Base-by-base conservation (phyloP, 2,888 invertebrate genomes). In the Drepana falcataria region DNA sequence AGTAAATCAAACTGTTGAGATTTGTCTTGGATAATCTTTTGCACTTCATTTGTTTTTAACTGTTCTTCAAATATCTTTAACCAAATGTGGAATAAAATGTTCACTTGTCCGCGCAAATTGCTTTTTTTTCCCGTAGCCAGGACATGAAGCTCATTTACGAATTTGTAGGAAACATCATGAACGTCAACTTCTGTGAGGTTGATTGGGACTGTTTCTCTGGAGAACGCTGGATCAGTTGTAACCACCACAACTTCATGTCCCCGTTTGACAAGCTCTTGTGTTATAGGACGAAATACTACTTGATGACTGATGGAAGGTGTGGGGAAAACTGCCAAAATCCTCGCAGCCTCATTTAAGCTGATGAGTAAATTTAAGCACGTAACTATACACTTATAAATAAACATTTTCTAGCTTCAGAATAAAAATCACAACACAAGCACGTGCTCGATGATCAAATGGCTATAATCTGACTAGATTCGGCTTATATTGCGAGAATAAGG, bases 111-210 rank as follows among this genome's bases (percentile, higher is more conserved):
- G 4, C 47, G 34, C 1, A 52, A 21, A 41, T 66, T 64, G 4
- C 52, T 44, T 37, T 52, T 57, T 1, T 49, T 56, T 5, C 60
- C 62, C 6, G 48, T 55, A 0, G 56, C 54, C 2, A 53, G 47
- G 3, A 3, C 33, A 33, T 41, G 40, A 1, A 35, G 35, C 21
- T 59, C 48, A 9, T 35, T 55, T 70, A 69, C 66, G 2, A 56
- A 47, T 33, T 60, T 35, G 49, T 79, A 75, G 0, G 77, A 75
- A 1, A 71, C 37, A 54, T 79, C 73, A 41, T 78, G 76, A 0
- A 77, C 57, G 35, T 79, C 75, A 3, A 81, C 73, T 66, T 79
- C 77, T n/a, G 67, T 78, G 2, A 76, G 44, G 51, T 80, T 79
- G n/a, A 35, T 47, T 2, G 74, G 73, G 0, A 62, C 33, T 35